phyloP scores from a whole-genome alignment of 2,888 invertebrate species.

The Zhengitettix transpicula region DNA sequence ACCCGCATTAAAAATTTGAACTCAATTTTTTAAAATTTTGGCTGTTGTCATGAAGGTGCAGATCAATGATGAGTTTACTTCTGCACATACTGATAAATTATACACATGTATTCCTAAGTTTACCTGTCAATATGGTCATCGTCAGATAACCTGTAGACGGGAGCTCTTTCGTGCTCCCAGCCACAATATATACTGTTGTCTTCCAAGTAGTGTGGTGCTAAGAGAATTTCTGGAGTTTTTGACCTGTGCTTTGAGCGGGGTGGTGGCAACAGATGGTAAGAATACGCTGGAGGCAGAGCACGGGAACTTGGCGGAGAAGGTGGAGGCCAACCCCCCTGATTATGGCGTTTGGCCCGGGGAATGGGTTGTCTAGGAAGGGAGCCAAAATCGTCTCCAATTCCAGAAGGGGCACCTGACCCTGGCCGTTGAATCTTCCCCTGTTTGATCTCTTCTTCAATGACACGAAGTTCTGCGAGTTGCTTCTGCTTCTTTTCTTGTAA shows the following conservation, averaged over 20 bases:
- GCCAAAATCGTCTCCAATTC: slow-evolving; percentile 8
- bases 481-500: slow-evolving; percentile 77
- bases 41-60: too few species aligned
- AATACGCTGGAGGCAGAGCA: slow-evolving; percentile 18
- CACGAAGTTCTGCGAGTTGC: slow-evolving; percentile 64
- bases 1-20: too few species aligned
- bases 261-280: slow-evolving; percentile 25
- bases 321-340: slow-evolving; percentile 33
- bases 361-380: slow-evolving; percentile 42
- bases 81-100: background rate
- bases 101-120: background rate
- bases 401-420: slow-evolving; percentile 3
- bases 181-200: slow-evolving; percentile 32
- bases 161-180: slow-evolving; percentile 24
- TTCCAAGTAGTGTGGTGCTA: slow-evolving; percentile 57
- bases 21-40: too few species aligned
- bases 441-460: slow-evolving; percentile 73
- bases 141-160: slow-evolving; percentile 16
- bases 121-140: slow-evolving; percentile 18
- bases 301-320: slow-evolving; percentile 17
- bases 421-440: slow-evolving; percentile 46
- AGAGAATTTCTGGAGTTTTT: slow-evolving; percentile 59
- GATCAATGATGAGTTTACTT: too few species aligned
- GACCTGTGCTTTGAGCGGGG: slow-evolving; percentile 43
- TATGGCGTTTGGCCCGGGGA: slow-evolving; percentile 50